Percentiles rank a stretch among this genome's conserved stretches.
phyloP scores from a whole-genome alignment of 2,113 vertebrate genomes.

The Pantherophis guttatus region DNA sequence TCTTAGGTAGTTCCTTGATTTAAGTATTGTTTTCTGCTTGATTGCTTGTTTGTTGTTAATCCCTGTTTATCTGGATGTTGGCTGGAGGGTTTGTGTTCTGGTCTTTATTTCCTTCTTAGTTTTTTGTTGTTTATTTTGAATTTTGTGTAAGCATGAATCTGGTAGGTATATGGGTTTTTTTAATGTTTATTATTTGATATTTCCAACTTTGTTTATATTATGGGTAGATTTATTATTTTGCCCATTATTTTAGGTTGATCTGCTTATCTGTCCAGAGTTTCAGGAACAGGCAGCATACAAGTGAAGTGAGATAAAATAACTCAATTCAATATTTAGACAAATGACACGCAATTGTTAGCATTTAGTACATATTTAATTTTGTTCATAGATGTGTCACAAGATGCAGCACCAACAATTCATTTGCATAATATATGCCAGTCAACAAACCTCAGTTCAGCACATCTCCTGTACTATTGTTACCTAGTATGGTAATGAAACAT shows the following conservation, averaged over 20 bases:
- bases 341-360: not conserved
- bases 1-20: not conserved
- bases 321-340: not conserved
- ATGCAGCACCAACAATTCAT: not conserved
- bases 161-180: not conserved
- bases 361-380: not conserved
- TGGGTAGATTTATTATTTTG: not conserved
- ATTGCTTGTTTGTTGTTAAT: not conserved
- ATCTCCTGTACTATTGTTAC: not conserved
- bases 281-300: not conserved
- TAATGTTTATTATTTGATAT: not conserved
- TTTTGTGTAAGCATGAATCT: not conserved
- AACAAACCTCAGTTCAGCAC: not conserved
- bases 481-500: not conserved
- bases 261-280: not conserved
- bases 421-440: not conserved
- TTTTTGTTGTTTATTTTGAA: not conserved
- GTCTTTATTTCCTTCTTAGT: not conserved
- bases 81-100: not conserved
- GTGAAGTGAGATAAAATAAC: not conserved
- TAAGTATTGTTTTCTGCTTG: not conserved
- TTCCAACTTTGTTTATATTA: not conserved
- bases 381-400: not conserved
- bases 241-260: not conserved
- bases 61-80: not conserved